Percentiles rank a stretch among this genome's conserved stretches.
phyloP scores from a whole-genome alignment of 2,888 invertebrate genomes.

The Dryobota labecula region DNA sequence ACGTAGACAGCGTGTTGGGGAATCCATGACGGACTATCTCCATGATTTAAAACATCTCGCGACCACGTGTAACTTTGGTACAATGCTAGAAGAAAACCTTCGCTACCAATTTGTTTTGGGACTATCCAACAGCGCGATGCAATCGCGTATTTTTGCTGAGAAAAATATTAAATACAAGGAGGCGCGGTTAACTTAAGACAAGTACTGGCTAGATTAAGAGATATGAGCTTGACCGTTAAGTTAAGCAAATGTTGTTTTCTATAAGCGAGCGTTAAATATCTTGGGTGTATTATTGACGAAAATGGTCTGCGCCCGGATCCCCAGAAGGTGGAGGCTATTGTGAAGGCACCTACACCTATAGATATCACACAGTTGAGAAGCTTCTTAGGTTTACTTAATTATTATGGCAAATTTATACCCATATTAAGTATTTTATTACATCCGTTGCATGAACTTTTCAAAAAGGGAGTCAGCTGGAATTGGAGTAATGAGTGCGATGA shows the following conservation, averaged over 20 bases:
- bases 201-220: constrained; percentile 1
- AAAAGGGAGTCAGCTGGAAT: constrained; percentile 8
- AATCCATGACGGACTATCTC: no score
- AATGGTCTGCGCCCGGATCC: constrained; percentile 1
- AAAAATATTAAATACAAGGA: no score
- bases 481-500: constrained; percentile 1
- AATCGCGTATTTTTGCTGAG: no score
- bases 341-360: neutral
- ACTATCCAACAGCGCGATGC: no score
- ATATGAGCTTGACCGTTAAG: constrained; percentile 4
- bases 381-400: constrained; percentile 56
- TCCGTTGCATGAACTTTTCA: constrained; percentile 7
- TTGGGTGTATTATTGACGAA: constrained; percentile 6
- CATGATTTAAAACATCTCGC: no score
- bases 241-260: constrained; percentile 7
- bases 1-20: no score
- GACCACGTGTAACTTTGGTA: no score
- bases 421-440: constrained; percentile 17
- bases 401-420: constrained; percentile 49
- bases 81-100: no score
- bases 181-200: neutral
- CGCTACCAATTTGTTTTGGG: no score
- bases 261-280: constrained; percentile 12
- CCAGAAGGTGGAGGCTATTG: neutral
- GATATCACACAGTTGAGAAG: constrained; percentile 46